A percentile compares a stretch with the other conserved stretches of the same genome.
phyloP scores from a whole-genome alignment of 2,113 vertebrate species.

The Anolis carolinensis region DNA sequence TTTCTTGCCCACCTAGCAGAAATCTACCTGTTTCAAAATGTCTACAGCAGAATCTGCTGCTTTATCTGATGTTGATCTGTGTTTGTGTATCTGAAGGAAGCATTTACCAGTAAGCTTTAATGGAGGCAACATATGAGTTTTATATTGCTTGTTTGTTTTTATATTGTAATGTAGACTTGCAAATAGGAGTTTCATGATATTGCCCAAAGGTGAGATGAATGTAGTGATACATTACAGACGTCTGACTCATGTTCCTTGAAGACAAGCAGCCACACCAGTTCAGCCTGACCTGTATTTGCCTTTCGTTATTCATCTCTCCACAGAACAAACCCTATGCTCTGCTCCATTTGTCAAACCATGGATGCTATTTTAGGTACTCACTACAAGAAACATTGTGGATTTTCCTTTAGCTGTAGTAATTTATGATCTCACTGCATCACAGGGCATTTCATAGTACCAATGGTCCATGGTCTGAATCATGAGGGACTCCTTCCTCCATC shows the following conservation, averaged over 20 bases:
- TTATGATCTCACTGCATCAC: too few relatives aligned
- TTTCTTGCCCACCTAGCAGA: background rate
- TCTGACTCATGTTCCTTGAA: background rate
- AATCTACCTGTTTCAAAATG: background rate
- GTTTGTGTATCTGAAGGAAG: too few relatives aligned
- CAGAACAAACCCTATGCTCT: background rate
- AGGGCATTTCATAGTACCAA: too few relatives aligned
- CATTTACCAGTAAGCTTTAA: background rate
- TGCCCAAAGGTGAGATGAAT: background rate
- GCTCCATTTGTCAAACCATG: background rate
- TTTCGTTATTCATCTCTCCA: background rate
- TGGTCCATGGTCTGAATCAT: too few relatives aligned
- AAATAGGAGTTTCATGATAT: background rate
- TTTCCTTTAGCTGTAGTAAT: background rate
- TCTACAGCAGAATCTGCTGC: background rate
- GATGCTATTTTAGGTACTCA: background rate
- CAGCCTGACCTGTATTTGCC: constrained; percentile 7
- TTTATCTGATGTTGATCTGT: background rate
- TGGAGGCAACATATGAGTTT: background rate
- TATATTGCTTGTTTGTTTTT: background rate
- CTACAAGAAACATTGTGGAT: background rate
- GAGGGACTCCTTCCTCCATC: too few relatives aligned
- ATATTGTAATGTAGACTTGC: background rate
- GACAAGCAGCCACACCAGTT: background rate
- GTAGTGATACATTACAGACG: background rate